These are phyloP conservation scores for Eristalis arbustorum DNA, from an alignment of 2,888 invertebrate genomes.

Conservation along the genomic window DNA sequence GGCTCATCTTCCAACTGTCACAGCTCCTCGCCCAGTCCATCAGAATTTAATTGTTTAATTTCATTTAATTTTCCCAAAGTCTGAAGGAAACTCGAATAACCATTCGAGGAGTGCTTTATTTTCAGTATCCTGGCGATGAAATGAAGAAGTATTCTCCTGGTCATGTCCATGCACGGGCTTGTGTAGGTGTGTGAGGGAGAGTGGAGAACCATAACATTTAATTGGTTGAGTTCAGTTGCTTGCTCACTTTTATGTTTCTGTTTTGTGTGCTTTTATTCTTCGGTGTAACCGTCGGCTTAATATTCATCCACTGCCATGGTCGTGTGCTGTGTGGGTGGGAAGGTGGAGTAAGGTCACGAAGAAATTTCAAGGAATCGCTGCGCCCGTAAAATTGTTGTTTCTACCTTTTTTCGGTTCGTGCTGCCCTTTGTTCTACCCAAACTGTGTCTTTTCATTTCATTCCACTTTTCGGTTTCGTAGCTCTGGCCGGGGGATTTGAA, in stretches of 20 bases:
- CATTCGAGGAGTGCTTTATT: neutral
- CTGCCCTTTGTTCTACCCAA: neutral
- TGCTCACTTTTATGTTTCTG: neutral
- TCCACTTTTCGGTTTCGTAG: neutral
- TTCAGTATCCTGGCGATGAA: neutral
- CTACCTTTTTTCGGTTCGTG: neutral
- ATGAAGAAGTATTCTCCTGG: neutral
- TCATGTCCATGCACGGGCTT: neutral
- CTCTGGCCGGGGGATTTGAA: neutral
- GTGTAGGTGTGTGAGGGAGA: neutral
- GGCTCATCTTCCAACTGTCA: no score
- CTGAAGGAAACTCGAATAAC: neutral
- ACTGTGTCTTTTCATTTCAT: neutral
- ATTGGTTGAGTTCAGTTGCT: neutral
- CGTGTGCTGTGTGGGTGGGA: neutral
- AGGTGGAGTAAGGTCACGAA: neutral
- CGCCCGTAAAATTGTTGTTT: neutral
- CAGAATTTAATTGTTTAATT: neutral
- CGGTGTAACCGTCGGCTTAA: neutral
- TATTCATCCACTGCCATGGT: neutral
- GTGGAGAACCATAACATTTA: neutral
- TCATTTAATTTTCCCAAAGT: neutral
- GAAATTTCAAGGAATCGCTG: neutral
- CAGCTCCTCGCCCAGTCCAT: neutral
- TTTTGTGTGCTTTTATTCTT: neutral